Base-by-base conservation (phyloP, 2,888 invertebrate genomes). In the Drepanosiphum platanoidis region DNA sequence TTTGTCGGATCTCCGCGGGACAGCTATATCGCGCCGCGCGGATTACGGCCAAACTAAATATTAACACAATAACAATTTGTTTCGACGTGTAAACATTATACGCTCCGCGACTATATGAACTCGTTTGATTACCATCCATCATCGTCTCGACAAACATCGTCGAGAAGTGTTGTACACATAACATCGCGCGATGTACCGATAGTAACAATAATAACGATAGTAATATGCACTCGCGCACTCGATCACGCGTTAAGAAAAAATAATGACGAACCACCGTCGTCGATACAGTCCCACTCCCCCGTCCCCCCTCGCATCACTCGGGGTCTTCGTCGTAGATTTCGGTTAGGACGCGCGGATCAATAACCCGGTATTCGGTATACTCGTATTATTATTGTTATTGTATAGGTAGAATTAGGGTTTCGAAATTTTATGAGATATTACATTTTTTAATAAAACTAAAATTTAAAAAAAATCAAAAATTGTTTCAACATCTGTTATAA, bases 81-180 rank as follows among this genome's bases (percentile, higher is more conserved):
- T 72, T 46, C 27, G 27, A 72, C 27, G 72, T 30, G 72, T 42
- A 30, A 72, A 46, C 18, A 42, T 30, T n/a, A n/a, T n/a, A n/a
- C n/a, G n/a, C n/a, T n/a, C n/a, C n/a, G n/a, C n/a, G n/a, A n/a
- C n/a, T n/a, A n/a, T n/a, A n/a, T n/a, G n/a, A 15, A 30, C 42
- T 42, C 30, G 72, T 72, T 15, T 72, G 72, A 72, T 72, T 72
- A 22, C 42, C 72, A 72, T 72, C 72, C 42, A 72, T 72, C 72
- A 42, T 72, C 42, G 18, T 30, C 30, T 72, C 42, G 42, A 42
- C 42, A 30, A 42, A 72, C 18, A 30, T 27, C 42, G 15, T 72
- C 30, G 30, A 18, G n/a, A 42, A 39, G 72, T 42, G 42, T 72
- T 72, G 42, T 30, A 30, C 39, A 15, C 4, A n/a, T n/a, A n/a